These are phyloP conservation scores for Charadrius vociferus DNA, from an alignment of 2,113 vertebrate species.

Conservation along the genomic window DNA sequence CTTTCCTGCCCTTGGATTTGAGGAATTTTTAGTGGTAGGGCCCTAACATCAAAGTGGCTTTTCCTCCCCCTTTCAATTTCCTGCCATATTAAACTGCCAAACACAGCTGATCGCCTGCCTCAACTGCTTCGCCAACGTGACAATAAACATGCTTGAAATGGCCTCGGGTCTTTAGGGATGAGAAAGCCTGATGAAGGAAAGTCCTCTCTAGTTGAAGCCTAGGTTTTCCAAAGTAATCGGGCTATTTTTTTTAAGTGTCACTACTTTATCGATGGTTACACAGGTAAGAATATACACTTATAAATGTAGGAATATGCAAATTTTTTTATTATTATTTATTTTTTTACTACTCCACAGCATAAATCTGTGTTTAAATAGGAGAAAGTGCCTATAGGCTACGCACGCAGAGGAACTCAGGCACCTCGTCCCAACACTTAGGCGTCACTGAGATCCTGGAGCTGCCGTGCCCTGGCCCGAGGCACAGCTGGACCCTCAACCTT, in stretches of 20 bases:
- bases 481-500: constrained; percentile 17
- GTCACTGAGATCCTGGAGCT: constrained; percentile 27
- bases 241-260: neutral
- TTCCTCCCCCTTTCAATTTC: constrained; percentile 35
- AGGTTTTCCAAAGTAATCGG: neutral
- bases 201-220: neutral
- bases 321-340: neutral
- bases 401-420: rapidly evolving
- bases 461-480: neutral
- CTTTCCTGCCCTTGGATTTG: neutral
- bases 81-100: constrained; percentile 25
- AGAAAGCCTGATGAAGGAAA: neutral
- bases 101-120: neutral
- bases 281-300: neutral
- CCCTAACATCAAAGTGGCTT: constrained; percentile 41
- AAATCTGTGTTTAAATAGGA: neutral
- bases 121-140: neutral
- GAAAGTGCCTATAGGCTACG: rapidly evolving
- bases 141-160: neutral
- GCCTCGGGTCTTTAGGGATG: neutral
- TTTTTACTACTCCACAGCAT: neutral
- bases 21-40: neutral
- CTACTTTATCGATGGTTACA: neutral
- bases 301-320: neutral
- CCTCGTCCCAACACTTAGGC: neutral